Conservation (phyloP, 92 coral and sea anemone genomes). For the Bergia sp. region DNA sequence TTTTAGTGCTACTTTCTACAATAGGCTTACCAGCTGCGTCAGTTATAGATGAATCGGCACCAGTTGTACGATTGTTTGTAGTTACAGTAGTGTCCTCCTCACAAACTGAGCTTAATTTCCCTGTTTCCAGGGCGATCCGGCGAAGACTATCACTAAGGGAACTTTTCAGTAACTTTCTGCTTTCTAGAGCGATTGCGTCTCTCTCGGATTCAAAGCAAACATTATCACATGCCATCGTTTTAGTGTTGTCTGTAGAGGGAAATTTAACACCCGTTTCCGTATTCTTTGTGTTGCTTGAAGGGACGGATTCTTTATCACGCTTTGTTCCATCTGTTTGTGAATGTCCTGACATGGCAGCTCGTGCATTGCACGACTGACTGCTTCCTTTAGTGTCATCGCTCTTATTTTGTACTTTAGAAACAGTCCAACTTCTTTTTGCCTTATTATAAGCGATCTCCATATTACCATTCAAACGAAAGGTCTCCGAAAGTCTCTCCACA, state of each 20-base stretch:
- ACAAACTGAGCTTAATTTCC: background rate
- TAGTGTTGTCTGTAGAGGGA: background rate
- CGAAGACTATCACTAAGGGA: background rate
- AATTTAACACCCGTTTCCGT: background rate
- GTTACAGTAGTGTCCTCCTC: background rate
- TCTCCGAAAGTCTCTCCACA: background rate
- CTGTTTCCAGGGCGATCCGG: background rate
- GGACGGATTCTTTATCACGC: background rate
- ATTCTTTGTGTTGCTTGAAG: background rate
- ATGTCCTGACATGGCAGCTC: background rate
- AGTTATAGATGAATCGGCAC: background rate
- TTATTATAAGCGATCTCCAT: background rate
- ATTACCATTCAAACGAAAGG: background rate
- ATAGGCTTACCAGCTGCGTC: background rate
- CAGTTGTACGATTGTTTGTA: background rate
- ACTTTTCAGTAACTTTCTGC: background rate
- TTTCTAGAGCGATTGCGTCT: background rate
- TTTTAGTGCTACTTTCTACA: background rate
- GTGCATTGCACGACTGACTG: background rate
- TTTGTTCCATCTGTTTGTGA: background rate
- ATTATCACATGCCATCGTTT: background rate
- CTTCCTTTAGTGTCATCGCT: background rate
- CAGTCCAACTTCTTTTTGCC: slow-evolving; percentile 2
- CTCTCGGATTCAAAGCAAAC: background rate
- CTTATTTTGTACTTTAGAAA: background rate